These are phyloP conservation scores for Brachionus manjavacas DNA, from an alignment of 1,140 invertebrate species.

Conservation along the genomic window DNA sequence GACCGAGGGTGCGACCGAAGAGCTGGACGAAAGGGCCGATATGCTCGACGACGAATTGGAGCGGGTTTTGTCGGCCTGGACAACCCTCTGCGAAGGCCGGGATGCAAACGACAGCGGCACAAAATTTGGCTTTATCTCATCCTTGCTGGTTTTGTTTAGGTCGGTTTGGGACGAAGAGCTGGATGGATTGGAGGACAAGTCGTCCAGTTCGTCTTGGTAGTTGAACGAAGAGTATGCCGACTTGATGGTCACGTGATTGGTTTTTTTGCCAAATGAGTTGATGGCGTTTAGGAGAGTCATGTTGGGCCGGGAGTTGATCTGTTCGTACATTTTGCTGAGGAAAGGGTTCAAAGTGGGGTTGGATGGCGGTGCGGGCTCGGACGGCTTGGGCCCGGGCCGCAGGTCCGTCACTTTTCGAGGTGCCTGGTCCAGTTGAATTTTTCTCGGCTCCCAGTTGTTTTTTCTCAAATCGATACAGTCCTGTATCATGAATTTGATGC, in stretches of 20 bases:
- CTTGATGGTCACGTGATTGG: neutral
- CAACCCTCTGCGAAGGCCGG: neutral
- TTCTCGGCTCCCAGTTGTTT: constrained; percentile 43
- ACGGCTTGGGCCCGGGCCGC: neutral
- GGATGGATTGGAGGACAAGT: neutral
- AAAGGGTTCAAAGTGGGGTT: neutral
- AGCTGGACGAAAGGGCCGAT: neutral
- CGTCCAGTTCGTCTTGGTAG: neutral
- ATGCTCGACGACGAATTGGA: neutral
- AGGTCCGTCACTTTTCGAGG: neutral
- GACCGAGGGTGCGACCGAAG: neutral
- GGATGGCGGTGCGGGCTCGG: neutral
- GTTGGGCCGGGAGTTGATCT: neutral
- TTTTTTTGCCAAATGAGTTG: neutral
- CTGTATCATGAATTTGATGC: constrained; percentile 87
- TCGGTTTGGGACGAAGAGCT: constrained; percentile 17
- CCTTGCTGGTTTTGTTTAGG: neutral
- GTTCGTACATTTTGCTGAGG: neutral
- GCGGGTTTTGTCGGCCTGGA: neutral
- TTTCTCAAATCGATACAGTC: constrained; percentile 81
- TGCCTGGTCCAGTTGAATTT: neutral
- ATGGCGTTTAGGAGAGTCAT: constrained; percentile 16
- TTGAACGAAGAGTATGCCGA: neutral
- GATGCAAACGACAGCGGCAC: neutral
- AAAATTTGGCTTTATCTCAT: neutral